A percentile compares a stretch with the other conserved stretches of the same genome.
phyloP scores from a whole-genome alignment of 2,113 vertebrate genomes.

The Struthidea cinerea region DNA sequence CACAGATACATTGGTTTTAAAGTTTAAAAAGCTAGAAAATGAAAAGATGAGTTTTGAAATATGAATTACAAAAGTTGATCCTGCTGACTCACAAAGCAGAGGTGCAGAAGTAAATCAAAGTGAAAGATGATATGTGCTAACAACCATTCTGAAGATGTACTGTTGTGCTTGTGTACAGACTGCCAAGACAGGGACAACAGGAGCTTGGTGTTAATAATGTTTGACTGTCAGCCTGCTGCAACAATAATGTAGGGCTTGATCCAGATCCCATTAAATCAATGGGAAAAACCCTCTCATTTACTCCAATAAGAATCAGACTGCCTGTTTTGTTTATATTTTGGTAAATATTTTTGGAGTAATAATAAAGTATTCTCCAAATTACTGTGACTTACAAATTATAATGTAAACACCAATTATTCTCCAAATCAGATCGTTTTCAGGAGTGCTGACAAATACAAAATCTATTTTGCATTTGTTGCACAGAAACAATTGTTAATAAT shows the following conservation, averaged over 20 bases:
- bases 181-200: neutral
- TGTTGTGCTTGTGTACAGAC: neutral
- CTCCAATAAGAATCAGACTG: neutral
- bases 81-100: neutral
- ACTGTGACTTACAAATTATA: neutral
- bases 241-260: neutral
- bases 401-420: neutral
- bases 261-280: neutral
- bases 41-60: neutral
- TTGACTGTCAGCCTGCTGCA: neutral
- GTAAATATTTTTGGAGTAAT: neutral
- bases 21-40: neutral
- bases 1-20: neutral
- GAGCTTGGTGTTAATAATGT: neutral
- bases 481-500: neutral
- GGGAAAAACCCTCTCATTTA: neutral
- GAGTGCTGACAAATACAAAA: neutral
- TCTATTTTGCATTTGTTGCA: neutral
- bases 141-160: neutral
- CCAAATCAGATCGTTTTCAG: neutral
- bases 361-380: neutral
- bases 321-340: neutral
- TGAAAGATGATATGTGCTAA: neutral
- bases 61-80: neutral
- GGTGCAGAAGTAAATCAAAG: conserved; percentile 1